phyloP scores from a whole-genome alignment of 2,797 vertebrate species.

The Muscicapa comitata region DNA sequence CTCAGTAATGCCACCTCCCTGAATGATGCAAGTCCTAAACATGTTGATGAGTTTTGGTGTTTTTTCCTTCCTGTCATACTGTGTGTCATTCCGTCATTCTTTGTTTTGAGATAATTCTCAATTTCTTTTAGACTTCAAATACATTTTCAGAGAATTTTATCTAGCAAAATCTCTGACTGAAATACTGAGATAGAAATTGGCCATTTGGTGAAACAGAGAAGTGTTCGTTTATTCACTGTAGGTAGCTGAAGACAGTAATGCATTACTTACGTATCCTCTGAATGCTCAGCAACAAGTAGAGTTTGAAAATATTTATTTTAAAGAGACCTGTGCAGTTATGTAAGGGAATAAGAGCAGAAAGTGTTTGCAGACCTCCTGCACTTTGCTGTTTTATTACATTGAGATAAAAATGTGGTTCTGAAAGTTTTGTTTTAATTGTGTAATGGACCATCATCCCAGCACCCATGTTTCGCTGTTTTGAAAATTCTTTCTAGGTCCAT shows the following conservation, averaged over 20 bases:
- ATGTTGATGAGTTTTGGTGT: background rate
- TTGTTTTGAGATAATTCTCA: background rate
- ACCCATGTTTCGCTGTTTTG: background rate
- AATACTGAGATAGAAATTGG: background rate
- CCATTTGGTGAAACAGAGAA: background rate
- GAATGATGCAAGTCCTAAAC: background rate
- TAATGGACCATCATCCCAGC: background rate
- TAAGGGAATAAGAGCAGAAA: background rate
- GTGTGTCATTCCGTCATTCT: background rate
- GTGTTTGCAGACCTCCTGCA: background rate
- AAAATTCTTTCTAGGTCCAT: background rate
- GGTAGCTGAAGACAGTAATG: background rate
- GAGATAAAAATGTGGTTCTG: background rate
- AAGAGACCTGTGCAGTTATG: background rate
- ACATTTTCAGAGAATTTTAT: background rate
- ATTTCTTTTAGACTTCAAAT: background rate
- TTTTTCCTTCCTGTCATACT: background rate
- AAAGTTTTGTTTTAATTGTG: background rate
- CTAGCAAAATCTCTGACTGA: background rate
- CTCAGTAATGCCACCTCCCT: background rate
- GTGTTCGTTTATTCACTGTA: background rate
- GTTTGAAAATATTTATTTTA: background rate
- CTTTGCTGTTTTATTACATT: background rate
- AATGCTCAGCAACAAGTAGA: background rate
- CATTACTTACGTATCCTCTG: rapidly evolving